Evolutionary conservation across 2,797 vertebrate genomes (phyloP).

Genomic region (Cephalopachus bancanus): DNA sequence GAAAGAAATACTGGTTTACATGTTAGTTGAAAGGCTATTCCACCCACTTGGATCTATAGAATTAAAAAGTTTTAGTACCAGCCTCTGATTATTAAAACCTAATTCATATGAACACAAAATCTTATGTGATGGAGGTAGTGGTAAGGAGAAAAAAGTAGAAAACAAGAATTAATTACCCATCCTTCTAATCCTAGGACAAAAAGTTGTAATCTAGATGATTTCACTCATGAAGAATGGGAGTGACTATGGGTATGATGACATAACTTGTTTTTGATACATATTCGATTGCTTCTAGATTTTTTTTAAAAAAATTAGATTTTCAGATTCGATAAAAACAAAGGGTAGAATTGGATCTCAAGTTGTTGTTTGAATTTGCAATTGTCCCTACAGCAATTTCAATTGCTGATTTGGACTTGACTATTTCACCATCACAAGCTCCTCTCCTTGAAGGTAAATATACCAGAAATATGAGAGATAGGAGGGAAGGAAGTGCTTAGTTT

Average conservation of each 20-base stretch:
- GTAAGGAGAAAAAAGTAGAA: neutral
- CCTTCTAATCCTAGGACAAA: neutral
- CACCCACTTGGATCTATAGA: neutral
- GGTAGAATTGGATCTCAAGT: neutral
- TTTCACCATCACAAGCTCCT: neutral
- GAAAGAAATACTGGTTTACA: neutral
- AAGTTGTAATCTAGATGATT: neutral
- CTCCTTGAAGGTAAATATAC: neutral
- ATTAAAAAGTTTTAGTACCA: neutral
- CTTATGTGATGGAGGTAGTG: neutral
- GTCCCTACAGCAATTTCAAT: rapidly evolving
- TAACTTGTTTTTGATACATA: neutral
- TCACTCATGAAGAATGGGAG: neutral
- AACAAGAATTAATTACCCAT: neutral
- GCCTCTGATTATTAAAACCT: neutral
- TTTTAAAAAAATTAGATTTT: neutral
- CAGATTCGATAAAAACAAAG: neutral
- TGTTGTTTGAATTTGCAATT: neutral
- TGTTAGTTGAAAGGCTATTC: neutral
- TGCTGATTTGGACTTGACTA: neutral
- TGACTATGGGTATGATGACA: neutral
- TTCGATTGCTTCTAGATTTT: neutral
- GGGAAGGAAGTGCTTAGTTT: neutral
- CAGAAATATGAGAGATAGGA: neutral
- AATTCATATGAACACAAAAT: neutral